phyloP scores from a whole-genome alignment of 2,113 vertebrate species.

The Cyphomyrus plagiostoma region DNA sequence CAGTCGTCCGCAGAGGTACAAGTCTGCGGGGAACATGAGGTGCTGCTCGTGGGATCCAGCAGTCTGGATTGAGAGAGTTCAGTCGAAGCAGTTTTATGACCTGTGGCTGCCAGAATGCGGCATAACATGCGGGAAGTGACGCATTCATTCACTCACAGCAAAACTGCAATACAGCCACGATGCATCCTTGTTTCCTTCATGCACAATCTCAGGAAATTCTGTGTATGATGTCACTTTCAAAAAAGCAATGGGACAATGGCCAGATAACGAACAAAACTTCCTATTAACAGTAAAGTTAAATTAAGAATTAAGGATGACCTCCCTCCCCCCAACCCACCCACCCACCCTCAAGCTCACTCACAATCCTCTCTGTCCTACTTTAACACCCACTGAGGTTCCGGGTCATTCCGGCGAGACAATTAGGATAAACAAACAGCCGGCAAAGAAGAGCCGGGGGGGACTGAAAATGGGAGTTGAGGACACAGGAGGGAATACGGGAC shows the following conservation, averaged over 20 bases:
- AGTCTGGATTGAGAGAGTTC: neutral
- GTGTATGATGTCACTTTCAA: neutral
- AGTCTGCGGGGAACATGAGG: slow-evolving; percentile 31
- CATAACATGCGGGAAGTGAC: neutral
- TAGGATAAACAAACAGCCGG: neutral
- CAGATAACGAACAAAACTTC: too few relatives aligned
- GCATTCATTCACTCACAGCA: neutral
- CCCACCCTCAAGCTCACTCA: neutral
- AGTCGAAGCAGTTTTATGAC: neutral
- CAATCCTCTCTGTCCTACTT: neutral
- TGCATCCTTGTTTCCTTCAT: neutral
- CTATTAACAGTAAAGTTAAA: too few relatives aligned
- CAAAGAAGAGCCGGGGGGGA: neutral
- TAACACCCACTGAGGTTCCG: neutral
- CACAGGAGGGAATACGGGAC: too few relatives aligned
- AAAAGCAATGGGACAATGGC: neutral
- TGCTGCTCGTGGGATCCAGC: neutral
- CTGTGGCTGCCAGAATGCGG: neutral
- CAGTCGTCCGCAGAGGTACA: slow-evolving; percentile 38
- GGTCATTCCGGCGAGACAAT: neutral
- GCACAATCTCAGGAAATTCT: neutral
- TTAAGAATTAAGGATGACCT: too few relatives aligned
- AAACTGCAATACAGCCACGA: neutral
- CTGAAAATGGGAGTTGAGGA: neutral
- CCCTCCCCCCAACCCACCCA: neutral